phyloP scores from a whole-genome alignment of 2,113 vertebrate species.

The Hippocampus guttulatus region DNA sequence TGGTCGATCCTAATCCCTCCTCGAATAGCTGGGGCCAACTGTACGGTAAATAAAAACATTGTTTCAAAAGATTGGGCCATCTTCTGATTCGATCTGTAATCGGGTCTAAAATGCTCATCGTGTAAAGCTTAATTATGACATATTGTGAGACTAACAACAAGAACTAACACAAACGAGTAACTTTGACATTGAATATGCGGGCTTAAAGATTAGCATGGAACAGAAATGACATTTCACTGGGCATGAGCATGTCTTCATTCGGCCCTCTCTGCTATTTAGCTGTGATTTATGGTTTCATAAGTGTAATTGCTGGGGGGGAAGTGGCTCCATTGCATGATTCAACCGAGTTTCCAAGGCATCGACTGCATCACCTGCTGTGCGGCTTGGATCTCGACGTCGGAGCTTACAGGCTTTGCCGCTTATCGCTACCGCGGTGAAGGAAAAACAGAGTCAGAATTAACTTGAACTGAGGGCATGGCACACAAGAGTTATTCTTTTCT shows the following conservation, averaged over 20 bases:
- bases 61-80: no score
- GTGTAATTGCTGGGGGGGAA: conserved; percentile 66
- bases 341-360: conserved; percentile 51
- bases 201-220: conserved; percentile 29
- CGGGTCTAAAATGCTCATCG: no score
- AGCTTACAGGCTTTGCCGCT: conserved; percentile 26
- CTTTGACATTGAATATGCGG: neutral
- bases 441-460: conserved; percentile 33
- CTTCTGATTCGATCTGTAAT: no score
- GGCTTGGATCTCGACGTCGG: conserved; percentile 46
- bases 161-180: neutral
- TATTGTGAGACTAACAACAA: neutral
- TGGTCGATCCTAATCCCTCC: no score
- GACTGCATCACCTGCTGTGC: conserved; percentile 65
- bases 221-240: conserved; percentile 31
- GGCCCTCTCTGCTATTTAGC: conserved; percentile 54
- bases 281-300: conserved; percentile 72
- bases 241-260: conserved; percentile 43
- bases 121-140: neutral
- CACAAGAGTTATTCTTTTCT: conserved; percentile 18
- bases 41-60: no score
- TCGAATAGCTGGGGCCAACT: no score
- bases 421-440: conserved; percentile 14
- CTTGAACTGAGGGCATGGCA: conserved; percentile 21
- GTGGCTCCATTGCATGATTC: conserved; percentile 59